Evolutionary conservation across 2,888 invertebrate species (phyloP), one percentile per base, ranked within the genome.

Genomic region (Tachina lurida): DNA sequence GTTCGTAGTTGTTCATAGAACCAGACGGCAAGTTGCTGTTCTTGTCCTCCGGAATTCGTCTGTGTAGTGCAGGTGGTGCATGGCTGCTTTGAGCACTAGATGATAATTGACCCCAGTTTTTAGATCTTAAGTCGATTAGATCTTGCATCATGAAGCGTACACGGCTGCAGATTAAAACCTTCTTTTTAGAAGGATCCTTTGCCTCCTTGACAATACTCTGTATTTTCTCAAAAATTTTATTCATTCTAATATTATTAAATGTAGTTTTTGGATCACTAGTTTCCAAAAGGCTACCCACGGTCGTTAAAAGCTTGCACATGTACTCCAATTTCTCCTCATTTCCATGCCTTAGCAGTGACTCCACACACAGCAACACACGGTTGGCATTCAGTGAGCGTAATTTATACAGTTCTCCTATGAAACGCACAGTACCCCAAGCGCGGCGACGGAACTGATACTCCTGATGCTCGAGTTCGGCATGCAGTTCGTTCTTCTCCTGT

Each of bases 101-200:
- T 4, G 77, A 17, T 13, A 78, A 88, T 60, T 91, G 91, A 87
- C 92, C 92, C 92, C 92, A 92, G 45, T 88, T 89, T 4, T 91
- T 91, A 0, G 87, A 52, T 10, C 92, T 89, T 63, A 92, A 84
- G 43, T 92, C 92, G 1, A 91, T 84, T 9, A 92, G 90, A 86
- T 92, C 92, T 83, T 92, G 92, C 91, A 92, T 89, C 92, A 92
- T 92, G 67, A 92, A 92, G 1, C 92, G 89, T 10, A 92, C 92
- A 39, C 92, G 90, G 63, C 92, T 92, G 86, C 92, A 92, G 0
- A 92, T 91, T 88, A 17, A 70, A 60, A 13, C 73, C 71, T 60
- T 79, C 52, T 19, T 74, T 9, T 68, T 77, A 10, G 8, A 5
- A 3, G 71, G 10, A 15, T 74, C 60, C 15, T 74, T 79, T 0